phyloP scores from a whole-genome alignment of 2,113 vertebrate species.

The Cephalopterus ornatus region DNA sequence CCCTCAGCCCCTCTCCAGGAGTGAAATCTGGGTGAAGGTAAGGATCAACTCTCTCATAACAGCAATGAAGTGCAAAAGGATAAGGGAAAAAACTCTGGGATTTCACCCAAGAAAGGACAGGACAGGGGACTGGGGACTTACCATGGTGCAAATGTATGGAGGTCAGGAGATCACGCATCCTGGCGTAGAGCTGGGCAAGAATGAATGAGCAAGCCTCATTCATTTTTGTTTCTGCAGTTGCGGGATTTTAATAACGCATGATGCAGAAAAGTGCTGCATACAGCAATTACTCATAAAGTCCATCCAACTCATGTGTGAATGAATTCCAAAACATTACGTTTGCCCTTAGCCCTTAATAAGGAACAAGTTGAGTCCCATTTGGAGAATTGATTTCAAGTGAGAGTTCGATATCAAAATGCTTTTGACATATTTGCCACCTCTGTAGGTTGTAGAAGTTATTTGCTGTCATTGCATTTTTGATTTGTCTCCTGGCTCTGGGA shows the following conservation, averaged over 20 bases:
- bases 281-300: neutral
- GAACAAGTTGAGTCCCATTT: neutral
- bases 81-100: neutral
- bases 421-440: slow-evolving; percentile 9
- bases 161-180: neutral
- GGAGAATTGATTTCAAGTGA: slow-evolving; percentile 9
- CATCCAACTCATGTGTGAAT: neutral
- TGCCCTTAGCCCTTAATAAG: neutral
- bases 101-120: neutral
- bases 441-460: neutral
- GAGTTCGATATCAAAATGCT: neutral
- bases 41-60: neutral
- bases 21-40: neutral
- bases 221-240: neutral
- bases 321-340: neutral
- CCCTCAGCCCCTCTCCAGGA: neutral
- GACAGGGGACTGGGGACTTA: neutral
- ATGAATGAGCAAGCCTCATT: neutral
- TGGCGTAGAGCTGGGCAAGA: neutral
- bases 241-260: neutral
- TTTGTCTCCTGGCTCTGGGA: neutral
- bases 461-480: neutral
- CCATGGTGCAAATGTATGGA: neutral
- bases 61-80: neutral
- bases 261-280: neutral